Evolutionary conservation across 2,797 vertebrate species (phyloP), one percentile per base, ranked within the genome.

Genomic region (Sebastes matsubarae): DNA sequence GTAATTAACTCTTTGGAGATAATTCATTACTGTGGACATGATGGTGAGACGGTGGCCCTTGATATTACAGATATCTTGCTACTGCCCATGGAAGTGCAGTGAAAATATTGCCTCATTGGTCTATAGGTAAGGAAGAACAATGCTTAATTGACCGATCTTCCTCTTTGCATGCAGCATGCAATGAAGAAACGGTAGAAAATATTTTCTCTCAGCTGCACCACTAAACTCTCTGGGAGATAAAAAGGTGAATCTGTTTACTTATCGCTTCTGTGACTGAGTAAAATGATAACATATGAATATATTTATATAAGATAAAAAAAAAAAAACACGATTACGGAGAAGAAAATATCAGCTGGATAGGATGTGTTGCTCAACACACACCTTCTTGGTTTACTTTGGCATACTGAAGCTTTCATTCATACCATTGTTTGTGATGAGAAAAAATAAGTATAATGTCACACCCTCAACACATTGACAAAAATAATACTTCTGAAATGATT

Each of bases 401-500:
- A 42, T 73, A 52, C 13, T 61, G 52, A 60, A 75, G 60, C 52
- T 75, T 46, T 75, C 54, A 46, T 63, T 81, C 66, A 61, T 27
- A 25, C 20, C n/a, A 5, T 25, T 50, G 46, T 50, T 20, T 50
- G 46, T 27, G 25, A 72, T 34, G n/a, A 64, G 9, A 57, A 42
- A 75, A 61, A 54, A 20, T 9, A n/a, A 54, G 0, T 54, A n/a
- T 22, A 54, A 22, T 18, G 42, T 42, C 38, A 54, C 20, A n/a
- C 6, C 7, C 16, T 55, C 52, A 55, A 22, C n/a, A 55, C 52
- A 89, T 4, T 13, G 61, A 57, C 58, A 63, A 75, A 86, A 73
- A 70, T 10, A 72, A 83, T 38, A 58, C 25, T 85, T 81, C 93
- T 20, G 46, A 50, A 50, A 50, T 88, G 90, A 90, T 95, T 95